These are phyloP conservation scores for Ostrea edulis DNA, from an alignment of 1,140 invertebrate genomes.

Conservation along the genomic window DNA sequence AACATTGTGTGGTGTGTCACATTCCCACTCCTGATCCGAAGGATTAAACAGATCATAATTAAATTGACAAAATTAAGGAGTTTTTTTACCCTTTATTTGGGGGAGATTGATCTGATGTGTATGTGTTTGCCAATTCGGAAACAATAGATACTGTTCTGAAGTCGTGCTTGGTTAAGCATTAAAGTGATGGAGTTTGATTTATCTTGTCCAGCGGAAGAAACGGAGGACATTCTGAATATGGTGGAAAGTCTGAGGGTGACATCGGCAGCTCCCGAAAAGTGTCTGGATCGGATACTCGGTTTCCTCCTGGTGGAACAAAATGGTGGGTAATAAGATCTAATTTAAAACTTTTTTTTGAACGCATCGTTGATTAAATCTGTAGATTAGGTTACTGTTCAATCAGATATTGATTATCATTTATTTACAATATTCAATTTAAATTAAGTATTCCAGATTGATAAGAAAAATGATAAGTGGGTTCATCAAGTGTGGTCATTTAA, in stretches of 20 bases:
- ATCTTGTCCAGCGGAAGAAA: constrained; percentile 42
- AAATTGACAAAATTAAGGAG: constrained; percentile 9
- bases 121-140: background rate
- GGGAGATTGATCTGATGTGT: background rate
- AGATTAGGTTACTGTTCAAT: background rate
- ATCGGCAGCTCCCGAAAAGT: constrained; percentile 45
- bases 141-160: background rate
- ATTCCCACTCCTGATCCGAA: constrained; percentile 1
- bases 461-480: background rate
- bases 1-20: constrained; percentile 6
- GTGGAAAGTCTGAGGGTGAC: constrained; percentile 59
- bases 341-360: background rate
- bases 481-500: background rate
- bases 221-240: constrained; percentile 45
- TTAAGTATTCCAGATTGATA: background rate
- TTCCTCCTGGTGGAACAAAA: constrained; percentile 56
- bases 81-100: background rate
- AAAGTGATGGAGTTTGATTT: constrained; percentile 43
- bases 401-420: constrained; percentile 6
- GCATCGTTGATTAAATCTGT: constrained; percentile 14
- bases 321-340: constrained; percentile 53
- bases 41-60: constrained; percentile 28
- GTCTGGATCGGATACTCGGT: constrained; percentile 57
- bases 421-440: constrained; percentile 1
- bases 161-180: constrained; percentile 3